These are phyloP conservation scores for Nipponacmea schrenckii DNA, from an alignment of 2,888 invertebrate genomes.

Conservation along the genomic window DNA sequence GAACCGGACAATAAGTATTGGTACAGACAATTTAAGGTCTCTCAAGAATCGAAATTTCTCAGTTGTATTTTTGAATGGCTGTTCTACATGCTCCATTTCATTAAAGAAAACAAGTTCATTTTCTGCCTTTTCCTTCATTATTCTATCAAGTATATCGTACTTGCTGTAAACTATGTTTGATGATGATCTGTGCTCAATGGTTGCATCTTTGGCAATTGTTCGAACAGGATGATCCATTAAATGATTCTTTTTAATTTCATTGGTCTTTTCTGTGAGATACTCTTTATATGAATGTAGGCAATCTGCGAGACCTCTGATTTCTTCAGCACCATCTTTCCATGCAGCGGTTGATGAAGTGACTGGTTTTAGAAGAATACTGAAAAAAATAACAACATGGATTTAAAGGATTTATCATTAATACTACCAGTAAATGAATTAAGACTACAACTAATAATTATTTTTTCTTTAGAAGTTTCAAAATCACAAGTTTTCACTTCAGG, in stretches of 20 bases:
- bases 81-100: neutral
- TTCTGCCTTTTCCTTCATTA: neutral
- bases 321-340: conserved; percentile 2
- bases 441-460: no score
- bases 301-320: neutral
- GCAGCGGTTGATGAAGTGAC: neutral
- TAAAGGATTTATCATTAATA: no score
- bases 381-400: no score
- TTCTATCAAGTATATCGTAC: neutral
- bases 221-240: neutral
- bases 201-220: conserved; percentile 6
- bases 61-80: neutral
- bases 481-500: no score
- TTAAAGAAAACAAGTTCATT: neutral
- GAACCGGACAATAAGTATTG: neutral
- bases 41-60: neutral
- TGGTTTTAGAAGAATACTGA: neutral
- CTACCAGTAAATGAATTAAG: no score
- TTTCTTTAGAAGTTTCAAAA: no score
- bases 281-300: neutral
- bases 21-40: neutral
- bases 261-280: neutral
- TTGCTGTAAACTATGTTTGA: neutral
- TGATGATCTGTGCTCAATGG: conserved; percentile 16
- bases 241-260: neutral